phyloP scores from a whole-genome alignment of 2,888 invertebrate genomes.

The Machimus atricapillus region DNA sequence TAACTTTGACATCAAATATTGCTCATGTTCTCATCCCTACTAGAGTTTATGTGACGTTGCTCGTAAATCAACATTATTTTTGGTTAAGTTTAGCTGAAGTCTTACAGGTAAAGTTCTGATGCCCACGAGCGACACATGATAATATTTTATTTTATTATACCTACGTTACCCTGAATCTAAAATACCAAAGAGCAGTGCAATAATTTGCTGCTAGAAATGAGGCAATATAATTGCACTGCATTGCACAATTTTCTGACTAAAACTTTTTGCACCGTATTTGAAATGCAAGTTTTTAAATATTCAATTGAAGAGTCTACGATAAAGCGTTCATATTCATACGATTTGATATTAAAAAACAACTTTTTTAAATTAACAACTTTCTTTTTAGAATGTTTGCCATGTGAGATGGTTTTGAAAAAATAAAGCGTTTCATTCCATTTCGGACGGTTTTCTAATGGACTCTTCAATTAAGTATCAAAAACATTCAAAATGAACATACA shows the following conservation, averaged over 20 bases:
- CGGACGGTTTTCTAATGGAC: background rate
- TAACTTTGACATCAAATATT: background rate
- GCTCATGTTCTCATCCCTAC: background rate
- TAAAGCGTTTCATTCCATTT: background rate
- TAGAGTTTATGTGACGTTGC: background rate
- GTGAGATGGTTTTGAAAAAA: background rate
- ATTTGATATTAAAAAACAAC: background rate
- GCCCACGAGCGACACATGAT: background rate
- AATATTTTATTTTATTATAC: background rate
- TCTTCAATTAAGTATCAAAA: background rate
- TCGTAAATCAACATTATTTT: background rate
- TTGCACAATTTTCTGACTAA: background rate
- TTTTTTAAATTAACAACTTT: background rate
- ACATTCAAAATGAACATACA: background rate
- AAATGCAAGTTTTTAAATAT: background rate
- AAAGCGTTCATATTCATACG: background rate
- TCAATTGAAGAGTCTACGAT: background rate
- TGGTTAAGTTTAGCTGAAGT: background rate
- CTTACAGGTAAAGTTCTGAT: background rate
- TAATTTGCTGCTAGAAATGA: background rate
- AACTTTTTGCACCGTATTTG: background rate
- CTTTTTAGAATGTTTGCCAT: background rate
- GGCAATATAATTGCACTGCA: background rate
- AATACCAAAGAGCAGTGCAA: background rate
- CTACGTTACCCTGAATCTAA: background rate